A percentile compares a stretch with the other conserved stretches of the same genome.
Evolutionary conservation across 2,113 vertebrate species (phyloP).

Genomic region (Oncorhynchus keta): DNA sequence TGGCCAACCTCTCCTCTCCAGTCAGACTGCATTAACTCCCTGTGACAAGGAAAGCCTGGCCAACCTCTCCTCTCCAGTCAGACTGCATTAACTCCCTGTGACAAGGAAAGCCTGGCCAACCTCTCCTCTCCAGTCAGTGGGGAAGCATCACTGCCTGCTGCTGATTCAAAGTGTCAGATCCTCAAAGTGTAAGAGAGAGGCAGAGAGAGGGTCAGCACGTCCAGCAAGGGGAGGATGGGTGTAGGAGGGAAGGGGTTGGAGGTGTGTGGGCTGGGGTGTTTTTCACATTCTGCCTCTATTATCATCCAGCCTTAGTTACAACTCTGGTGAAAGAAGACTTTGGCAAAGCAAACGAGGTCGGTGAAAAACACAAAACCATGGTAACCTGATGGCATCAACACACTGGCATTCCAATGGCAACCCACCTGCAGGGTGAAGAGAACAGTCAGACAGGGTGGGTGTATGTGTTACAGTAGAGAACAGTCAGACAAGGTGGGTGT

Average conservation of each 20-base stretch:
- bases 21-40: too few relatives aligned
- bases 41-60: too few relatives aligned
- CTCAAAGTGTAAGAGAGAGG: slow-evolving; percentile 58
- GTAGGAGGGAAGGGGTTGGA: slow-evolving; percentile 10
- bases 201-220: slow-evolving; percentile 50
- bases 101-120: slow-evolving; percentile 34
- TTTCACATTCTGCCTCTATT: slow-evolving; percentile 60
- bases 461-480: too few relatives aligned
- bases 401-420: too few relatives aligned
- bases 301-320: slow-evolving; percentile 61
- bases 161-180: slow-evolving; percentile 83
- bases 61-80: too few relatives aligned
- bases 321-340: slow-evolving; percentile 44
- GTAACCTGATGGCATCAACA: slow-evolving; percentile 24
- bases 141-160: slow-evolving; percentile 87
- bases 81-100: too few relatives aligned
- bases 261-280: slow-evolving; percentile 8
- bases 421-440: too few relatives aligned
- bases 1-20: slow-evolving; percentile 76
- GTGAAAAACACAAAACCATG: slow-evolving; percentile 14
- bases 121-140: slow-evolving; percentile 80
- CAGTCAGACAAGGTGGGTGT: too few relatives aligned
- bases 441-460: too few relatives aligned
- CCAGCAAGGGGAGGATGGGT: slow-evolving; percentile 56
- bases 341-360: slow-evolving; percentile 37